Evolutionary conservation across 1,140 invertebrate genomes (phyloP).

Genomic region (Bathynomus jamesi): DNA sequence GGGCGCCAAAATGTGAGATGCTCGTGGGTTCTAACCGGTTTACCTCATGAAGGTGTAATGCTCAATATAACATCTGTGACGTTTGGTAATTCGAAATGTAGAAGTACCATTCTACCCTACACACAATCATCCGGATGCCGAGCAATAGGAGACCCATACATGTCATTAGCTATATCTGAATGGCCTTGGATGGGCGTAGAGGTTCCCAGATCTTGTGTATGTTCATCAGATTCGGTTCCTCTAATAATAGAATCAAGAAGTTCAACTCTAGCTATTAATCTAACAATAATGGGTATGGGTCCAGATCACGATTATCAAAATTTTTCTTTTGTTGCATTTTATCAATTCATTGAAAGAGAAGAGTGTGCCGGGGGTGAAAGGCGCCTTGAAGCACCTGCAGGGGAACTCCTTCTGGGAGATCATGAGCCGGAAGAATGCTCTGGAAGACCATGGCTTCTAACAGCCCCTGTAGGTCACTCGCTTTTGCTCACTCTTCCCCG

Average conservation of each 20-base stretch:
- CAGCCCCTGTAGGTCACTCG: conserved; percentile 51
- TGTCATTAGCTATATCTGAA: conserved; percentile 22
- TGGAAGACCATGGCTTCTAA: conserved; percentile 27
- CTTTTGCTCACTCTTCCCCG: conserved; percentile 26
- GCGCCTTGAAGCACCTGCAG: conserved; percentile 21
- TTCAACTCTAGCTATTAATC: conserved; percentile 42
- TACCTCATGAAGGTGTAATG: conserved; percentile 42
- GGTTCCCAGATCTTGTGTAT: conserved; percentile 37
- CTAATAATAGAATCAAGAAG: conserved; percentile 34
- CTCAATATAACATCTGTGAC: conserved; percentile 63
- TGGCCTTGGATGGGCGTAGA: conserved; percentile 31
- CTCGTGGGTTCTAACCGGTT: conserved; percentile 62
- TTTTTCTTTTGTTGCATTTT: conserved; percentile 56
- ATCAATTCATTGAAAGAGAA: conserved; percentile 38
- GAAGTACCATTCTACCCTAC: conserved; percentile 60
- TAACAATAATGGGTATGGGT: conserved; percentile 54
- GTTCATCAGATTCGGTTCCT: conserved; percentile 33
- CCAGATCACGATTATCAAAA: conserved; percentile 61
- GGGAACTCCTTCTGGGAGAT: conserved; percentile 19
- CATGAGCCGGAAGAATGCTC: conserved; percentile 17
- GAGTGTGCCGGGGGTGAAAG: conserved; percentile 24
- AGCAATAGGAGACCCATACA: conserved; percentile 13
- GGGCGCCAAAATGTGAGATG: conserved; percentile 65
- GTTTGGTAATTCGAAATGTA: conserved; percentile 57
- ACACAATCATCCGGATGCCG: conserved; percentile 53